Evolutionary conservation across 2,797 vertebrate species (phyloP).

Genomic region (Pagetopsis macropterus): DNA sequence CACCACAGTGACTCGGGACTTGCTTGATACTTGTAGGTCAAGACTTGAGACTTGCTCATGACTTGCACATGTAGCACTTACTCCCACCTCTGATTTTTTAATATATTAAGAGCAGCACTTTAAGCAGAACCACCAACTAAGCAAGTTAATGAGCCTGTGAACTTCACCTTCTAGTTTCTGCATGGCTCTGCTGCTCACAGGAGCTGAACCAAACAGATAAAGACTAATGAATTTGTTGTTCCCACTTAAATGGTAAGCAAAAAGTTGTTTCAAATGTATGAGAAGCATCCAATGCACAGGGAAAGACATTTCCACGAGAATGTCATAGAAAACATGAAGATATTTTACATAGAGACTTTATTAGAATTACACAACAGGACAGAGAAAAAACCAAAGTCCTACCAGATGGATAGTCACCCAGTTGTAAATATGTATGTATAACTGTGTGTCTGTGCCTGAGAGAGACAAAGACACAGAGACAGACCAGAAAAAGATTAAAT

Average conservation of each 20-base stretch:
- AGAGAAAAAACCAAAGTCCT: slow-evolving; percentile 42
- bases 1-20: too few species aligned
- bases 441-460: background rate
- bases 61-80: too few species aligned
- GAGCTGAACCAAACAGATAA: background rate
- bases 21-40: too few species aligned
- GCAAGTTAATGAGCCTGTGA: slow-evolving; percentile 33
- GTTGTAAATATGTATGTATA: slow-evolving; percentile 16
- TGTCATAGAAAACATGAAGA: background rate
- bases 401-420: slow-evolving; percentile 24
- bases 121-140: slow-evolving; percentile 19
- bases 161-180: slow-evolving; percentile 54
- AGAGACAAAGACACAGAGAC: slow-evolving; percentile 11
- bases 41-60: too few species aligned
- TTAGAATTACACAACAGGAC: slow-evolving; percentile 54
- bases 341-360: slow-evolving; percentile 63
- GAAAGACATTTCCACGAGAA: background rate
- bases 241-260: background rate
- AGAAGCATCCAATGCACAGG: background rate
- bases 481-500: slow-evolving; percentile 24
- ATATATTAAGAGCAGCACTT: slow-evolving; percentile 60
- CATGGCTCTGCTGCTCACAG: background rate
- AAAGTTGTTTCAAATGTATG: background rate
- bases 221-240: slow-evolving; percentile 3
- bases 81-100: slow-evolving; percentile 4